Base-by-base conservation (phyloP, 2,113 vertebrate genomes). In the Xenotilapia caudafasciata region DNA sequence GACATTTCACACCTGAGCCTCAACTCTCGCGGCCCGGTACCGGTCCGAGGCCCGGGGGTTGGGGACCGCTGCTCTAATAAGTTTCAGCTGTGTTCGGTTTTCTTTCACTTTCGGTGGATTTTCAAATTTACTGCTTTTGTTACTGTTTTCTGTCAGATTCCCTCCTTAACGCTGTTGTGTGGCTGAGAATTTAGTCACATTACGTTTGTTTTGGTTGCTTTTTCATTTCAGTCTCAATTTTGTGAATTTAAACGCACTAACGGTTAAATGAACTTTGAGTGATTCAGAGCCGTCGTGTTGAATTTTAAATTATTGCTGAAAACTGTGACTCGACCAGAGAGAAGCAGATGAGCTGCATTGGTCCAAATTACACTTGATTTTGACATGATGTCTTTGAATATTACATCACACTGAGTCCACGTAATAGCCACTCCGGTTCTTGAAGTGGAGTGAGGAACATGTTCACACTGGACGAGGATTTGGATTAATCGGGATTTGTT, bases 391-490 rank as follows among this genome's bases (percentile, higher is more conserved):
- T 86, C 79, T 85, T 23, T 85, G 13, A 83, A 51, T 79, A 82
- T 91, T 79, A 88, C 91, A 84, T 92, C 90, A 90, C 79, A 80
- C 58, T 58, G 86, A 88, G 87, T 90, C 75, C 31, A 14, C 62
- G 89, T 19, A 49, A 85, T 42, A 3, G 80, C 84, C 80, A 51
- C 86, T 84, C 70, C 35, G 45, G 58, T 60, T 82, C 84, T 82
- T 70, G 79, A 86, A 49, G 88, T 68, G 53, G 62, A 86, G 84
- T 11, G 13, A 75, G 33, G 11, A 82, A 80, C 54, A 13, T 88
- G 89, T 93, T 93, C 86, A 93, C 90, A 89, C 86, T 92, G 90
- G 86, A 90, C 47, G 6, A 54, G 51, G 82, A 80, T 87, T 88
- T 83, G 80, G 83, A 93, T 92, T 92, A 89, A 92, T 85, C 70